Base-by-base conservation (phyloP, 2,888 invertebrate species). In the Frankliniella fusca region DNA sequence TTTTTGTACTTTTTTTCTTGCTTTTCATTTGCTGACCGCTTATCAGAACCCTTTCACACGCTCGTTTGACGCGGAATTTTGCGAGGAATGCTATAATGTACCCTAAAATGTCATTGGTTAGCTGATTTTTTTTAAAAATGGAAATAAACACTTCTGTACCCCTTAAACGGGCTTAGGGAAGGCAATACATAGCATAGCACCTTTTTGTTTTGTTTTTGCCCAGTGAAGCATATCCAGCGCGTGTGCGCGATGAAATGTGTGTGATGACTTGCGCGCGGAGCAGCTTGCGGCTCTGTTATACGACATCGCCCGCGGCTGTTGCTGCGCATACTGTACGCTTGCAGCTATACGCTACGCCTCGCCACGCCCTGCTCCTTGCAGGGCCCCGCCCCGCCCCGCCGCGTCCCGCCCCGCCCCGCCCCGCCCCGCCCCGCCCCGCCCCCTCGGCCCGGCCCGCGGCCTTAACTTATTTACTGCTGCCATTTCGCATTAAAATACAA, bases 391-490 rank as follows among this genome's bases (percentile, higher is more conserved):
- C 10, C 54, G 15, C 54, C 54, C 18, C 18, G 54, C 54, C 15
- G 15, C 61, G 12, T 9, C 10, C 10, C 20, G 15, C 61, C 18
- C 61, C 61, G 20, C 5, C 18, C 61, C 50, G 15, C 9, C 3
- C 3, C 54, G 15, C 54, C 54, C 18, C 18, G 54, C 54, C 15
- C 5, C 61, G 12, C 54, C 10, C 10, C 20, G 15, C 61, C 18
- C 61, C 61, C 18, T 61, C 18, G 7, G 54, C 54, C 1, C 7
- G 61, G 61, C 11, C 70, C 10, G 12, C 23, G n/a, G 70, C 70
- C 70, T 76, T 76, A n/a, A 76, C 70, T 76, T 76, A 76, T 76
- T 76, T 76, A 76, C 27, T 76, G 70, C 70, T 20, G 38, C 54
- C 18, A 54, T 54, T 54, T 11, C 70, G 70, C 70, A 76, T 76